Percentiles rank a stretch among this genome's conserved stretches.
phyloP scores from a whole-genome alignment of 2,113 vertebrate species.

The Ahaetulla prasina region DNA sequence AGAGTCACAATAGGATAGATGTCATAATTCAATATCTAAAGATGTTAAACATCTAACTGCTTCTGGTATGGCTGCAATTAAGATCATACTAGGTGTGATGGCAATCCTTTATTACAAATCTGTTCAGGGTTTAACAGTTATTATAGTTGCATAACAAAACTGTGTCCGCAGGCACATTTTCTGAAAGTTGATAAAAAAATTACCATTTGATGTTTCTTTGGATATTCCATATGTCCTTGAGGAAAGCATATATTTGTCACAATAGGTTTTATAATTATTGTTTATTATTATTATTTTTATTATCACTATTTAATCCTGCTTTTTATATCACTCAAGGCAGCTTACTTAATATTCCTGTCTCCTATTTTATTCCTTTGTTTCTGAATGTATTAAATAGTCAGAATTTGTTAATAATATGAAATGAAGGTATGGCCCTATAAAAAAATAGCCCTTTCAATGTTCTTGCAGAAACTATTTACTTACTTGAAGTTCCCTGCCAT shows the following conservation, averaged over 20 bases:
- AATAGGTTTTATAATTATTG: background rate
- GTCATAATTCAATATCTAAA: no score
- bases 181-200: background rate
- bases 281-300: background rate
- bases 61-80: no score
- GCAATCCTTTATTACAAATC: background rate
- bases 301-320: background rate
- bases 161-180: background rate
- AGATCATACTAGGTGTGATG: background rate
- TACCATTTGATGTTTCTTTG: background rate
- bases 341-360: background rate
- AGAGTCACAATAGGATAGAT: no score
- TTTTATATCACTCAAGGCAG: background rate
- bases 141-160: background rate
- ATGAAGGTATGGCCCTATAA: background rate
- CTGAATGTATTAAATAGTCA: background rate
- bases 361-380: background rate
- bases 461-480: constrained; percentile 61
- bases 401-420: background rate
- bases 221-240: background rate
- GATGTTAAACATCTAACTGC: no score
- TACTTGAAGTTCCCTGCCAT: constrained; percentile 78
- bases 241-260: background rate
- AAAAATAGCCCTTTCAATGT: background rate
- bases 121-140: background rate